Percentiles rank a stretch among this genome's conserved stretches.
These are phyloP conservation scores for Drusus annulatus DNA, from an alignment of 1,140 invertebrate genomes.

Conservation along the genomic window DNA sequence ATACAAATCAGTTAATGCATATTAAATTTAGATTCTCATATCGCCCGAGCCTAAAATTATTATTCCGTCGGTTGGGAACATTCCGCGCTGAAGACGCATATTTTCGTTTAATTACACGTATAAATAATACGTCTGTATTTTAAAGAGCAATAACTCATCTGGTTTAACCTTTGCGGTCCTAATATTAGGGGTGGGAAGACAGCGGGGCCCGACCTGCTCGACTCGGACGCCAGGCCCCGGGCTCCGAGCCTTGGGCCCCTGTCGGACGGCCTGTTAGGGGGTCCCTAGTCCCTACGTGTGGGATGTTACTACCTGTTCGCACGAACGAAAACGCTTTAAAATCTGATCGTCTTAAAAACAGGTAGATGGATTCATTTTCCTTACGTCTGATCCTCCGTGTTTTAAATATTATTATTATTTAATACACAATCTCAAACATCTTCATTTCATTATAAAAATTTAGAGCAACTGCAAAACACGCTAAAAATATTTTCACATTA, in stretches of 20 bases:
- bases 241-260: too few species aligned
- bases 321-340: too few species aligned
- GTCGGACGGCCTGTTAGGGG: not conserved
- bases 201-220: not conserved
- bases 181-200: constrained; percentile 7
- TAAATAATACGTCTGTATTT: constrained; percentile 20
- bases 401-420: too few species aligned
- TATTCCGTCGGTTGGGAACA: not conserved
- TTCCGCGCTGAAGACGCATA: constrained; percentile 6
- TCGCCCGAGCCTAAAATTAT: not conserved
- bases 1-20: constrained; percentile 2
- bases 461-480: too few species aligned
- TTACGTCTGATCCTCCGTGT: too few species aligned
- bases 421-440: too few species aligned
- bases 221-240: not conserved
- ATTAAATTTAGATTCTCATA: not conserved
- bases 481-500: too few species aligned
- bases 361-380: too few species aligned
- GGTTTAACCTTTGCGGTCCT: not conserved
- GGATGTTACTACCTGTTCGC: too few species aligned
- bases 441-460: too few species aligned
- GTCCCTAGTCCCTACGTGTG: too few species aligned
- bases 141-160: constrained; percentile 29
- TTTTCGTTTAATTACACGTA: constrained; percentile 21
- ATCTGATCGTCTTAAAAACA: too few species aligned